Conservation (phyloP, 1,140 invertebrate species). For the Zophobas morio region DNA sequence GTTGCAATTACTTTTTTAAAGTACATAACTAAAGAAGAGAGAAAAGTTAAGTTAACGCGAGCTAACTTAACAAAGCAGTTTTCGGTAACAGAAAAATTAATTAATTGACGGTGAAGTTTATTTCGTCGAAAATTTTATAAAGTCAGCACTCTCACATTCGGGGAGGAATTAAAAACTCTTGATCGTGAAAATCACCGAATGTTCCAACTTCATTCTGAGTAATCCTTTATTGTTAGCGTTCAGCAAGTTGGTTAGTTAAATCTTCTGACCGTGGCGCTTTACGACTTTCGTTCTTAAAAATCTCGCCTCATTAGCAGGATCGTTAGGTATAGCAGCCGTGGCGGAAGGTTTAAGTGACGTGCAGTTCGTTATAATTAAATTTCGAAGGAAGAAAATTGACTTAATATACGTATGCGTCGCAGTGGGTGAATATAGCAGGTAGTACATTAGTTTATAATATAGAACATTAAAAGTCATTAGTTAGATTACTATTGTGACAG, state of each 20-base stretch:
- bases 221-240: slow-evolving; percentile 14
- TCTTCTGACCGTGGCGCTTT: slow-evolving; percentile 19
- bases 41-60: no score
- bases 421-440: no score
- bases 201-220: background rate
- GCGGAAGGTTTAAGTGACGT: slow-evolving; percentile 23
- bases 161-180: slow-evolving; percentile 17
- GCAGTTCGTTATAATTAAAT: slow-evolving; percentile 12
- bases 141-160: background rate
- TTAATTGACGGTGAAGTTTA: slow-evolving; percentile 21
- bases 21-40: no score
- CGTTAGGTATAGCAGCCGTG: slow-evolving; percentile 9
- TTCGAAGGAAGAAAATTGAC: background rate
- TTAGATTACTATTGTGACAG: no score
- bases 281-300: slow-evolving; percentile 32
- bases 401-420: background rate
- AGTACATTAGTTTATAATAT: no score
- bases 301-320: slow-evolving; percentile 26
- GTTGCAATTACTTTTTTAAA: no score
- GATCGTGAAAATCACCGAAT: slow-evolving; percentile 1
- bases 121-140: slow-evolving; percentile 11
- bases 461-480: no score
- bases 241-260: slow-evolving; percentile 30
- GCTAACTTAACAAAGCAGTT: background rate
- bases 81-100: background rate